phyloP scores from a whole-genome alignment of 1,140 invertebrate genomes.

The Brachionus sp. region DNA sequence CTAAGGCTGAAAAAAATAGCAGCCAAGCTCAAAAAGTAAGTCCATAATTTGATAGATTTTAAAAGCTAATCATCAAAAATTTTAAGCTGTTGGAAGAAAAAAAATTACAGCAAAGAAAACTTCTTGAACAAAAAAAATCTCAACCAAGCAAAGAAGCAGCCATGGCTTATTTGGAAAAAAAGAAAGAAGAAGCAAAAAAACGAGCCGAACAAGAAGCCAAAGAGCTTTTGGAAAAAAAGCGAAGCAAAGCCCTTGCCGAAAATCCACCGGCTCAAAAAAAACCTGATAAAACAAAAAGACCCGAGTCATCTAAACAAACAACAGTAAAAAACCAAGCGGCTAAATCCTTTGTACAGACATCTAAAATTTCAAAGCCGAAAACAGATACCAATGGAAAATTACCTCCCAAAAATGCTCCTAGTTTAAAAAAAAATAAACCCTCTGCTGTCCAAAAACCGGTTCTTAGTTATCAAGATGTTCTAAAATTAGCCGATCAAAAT shows the following conservation, averaged over 20 bases:
- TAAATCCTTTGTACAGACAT: neutral
- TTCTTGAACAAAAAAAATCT: conserved; percentile 18
- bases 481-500: conserved; percentile 39
- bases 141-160: conserved; percentile 39
- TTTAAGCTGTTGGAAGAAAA: conserved; percentile 43
- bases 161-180: conserved; percentile 31
- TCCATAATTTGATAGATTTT: neutral
- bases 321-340: neutral
- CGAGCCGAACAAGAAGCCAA: neutral
- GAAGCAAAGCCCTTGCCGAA: neutral
- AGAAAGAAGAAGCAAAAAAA: conserved; percentile 15
- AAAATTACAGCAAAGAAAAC: conserved; percentile 6
- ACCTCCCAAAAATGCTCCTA: neutral
- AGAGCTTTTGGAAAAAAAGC: conserved; percentile 39
- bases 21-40: conserved; percentile 35
- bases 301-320: neutral
- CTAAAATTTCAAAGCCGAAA: neutral
- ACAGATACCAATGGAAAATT: neutral
- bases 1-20: conserved; percentile 39
- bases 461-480: conserved; percentile 23
- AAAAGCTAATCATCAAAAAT: neutral
- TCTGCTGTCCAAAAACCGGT: neutral
- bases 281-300: neutral
- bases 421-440: neutral
- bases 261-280: neutral